Base-by-base conservation (phyloP, 2,113 vertebrate species). In the Aplodontia rufa region DNA sequence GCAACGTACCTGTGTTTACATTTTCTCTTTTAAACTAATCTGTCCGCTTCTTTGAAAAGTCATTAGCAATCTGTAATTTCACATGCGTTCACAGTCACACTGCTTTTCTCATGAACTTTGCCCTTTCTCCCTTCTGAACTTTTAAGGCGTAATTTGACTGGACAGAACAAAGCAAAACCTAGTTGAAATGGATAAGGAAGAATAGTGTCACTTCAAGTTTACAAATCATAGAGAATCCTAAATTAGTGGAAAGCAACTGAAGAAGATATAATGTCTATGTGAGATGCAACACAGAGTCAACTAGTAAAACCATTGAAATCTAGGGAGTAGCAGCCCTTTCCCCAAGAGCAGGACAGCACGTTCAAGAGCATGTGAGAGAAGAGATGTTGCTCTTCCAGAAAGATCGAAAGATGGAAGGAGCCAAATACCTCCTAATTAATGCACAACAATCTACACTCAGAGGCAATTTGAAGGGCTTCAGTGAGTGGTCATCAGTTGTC, bases 131-230 rank as follows among this genome's bases (percentile, higher is more conserved):
- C 26, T 80, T 84, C 16, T 79, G 28, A 92, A 60, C 19, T 72
- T 84, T 62, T 62, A 74, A 85, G 93, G 53, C 4, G 45, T 94
- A 82, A 87, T 90, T 92, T 93, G 37, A 89, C 47, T 53, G 32
- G 7, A 79, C 10, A 28, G 14, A 79, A 69, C 30, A 93, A 69
- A 69, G 68, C 16, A 80, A 45, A 69, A 40, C 10, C 10, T 3
- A 17, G 90, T 88, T 90, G 81, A 95, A 96, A 49, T 42, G 76
- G 24, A 83, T 68, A 35, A 92, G 93, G 58, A 90, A 86, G 11
- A 81, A 47, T 30, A 72, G 22, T 66, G 26, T 24, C 30, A 30
- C 24, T 8, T 84, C 42, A 69, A 66, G 20, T 94, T 83, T 71
- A 84, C 7, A 86, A 94, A 93, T 78, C 16, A 87, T 32, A 78